Percentiles rank a stretch among this genome's conserved stretches.
phyloP scores from a whole-genome alignment of 1,140 invertebrate species.

The Seison nebaliae region DNA sequence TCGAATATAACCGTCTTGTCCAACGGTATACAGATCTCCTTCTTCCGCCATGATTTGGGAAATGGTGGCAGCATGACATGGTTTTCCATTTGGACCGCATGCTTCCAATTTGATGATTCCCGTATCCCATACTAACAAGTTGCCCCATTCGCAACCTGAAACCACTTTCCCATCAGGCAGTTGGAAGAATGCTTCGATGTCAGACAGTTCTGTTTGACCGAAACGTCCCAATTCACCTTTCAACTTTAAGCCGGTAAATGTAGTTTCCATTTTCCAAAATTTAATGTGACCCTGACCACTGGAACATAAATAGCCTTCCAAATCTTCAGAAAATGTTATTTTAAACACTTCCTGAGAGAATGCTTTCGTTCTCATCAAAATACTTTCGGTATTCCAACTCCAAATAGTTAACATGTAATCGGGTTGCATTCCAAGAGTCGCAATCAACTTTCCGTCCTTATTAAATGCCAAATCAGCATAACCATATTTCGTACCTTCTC shows the following conservation, averaged over 20 bases:
- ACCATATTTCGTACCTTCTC: conserved; percentile 41
- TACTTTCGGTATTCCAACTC: conserved; percentile 47
- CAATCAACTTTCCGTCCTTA: conserved; percentile 45
- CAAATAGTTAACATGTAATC: conserved; percentile 61
- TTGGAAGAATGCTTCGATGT: conserved; percentile 50
- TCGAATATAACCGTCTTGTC: conserved; percentile 48
- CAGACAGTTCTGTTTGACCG: conserved; percentile 61
- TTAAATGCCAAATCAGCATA: conserved; percentile 49
- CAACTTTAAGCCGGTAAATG: conserved; percentile 62
- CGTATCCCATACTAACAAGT: conserved; percentile 59
- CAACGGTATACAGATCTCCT: conserved; percentile 36
- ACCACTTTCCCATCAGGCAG: conserved; percentile 59
- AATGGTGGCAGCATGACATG: conserved; percentile 45
- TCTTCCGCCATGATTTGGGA: conserved; percentile 41
- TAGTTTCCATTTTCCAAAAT: conserved; percentile 66
- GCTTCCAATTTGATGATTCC: conserved; percentile 55
- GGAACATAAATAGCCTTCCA: conserved; percentile 45
- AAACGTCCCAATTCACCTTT: conserved; percentile 56
- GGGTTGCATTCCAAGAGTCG: conserved; percentile 51
- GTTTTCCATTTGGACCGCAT: conserved; percentile 36
- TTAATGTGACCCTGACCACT: conserved; percentile 52
- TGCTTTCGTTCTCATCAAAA: conserved; percentile 46
- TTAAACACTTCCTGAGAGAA: conserved; percentile 45
- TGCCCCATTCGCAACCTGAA: conserved; percentile 60
- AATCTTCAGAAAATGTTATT: conserved; percentile 47